Percentiles rank a stretch among this genome's conserved stretches.
These are phyloP conservation scores for Staurois parvus DNA, from an alignment of 2,797 vertebrate genomes.

Conservation along the genomic window DNA sequence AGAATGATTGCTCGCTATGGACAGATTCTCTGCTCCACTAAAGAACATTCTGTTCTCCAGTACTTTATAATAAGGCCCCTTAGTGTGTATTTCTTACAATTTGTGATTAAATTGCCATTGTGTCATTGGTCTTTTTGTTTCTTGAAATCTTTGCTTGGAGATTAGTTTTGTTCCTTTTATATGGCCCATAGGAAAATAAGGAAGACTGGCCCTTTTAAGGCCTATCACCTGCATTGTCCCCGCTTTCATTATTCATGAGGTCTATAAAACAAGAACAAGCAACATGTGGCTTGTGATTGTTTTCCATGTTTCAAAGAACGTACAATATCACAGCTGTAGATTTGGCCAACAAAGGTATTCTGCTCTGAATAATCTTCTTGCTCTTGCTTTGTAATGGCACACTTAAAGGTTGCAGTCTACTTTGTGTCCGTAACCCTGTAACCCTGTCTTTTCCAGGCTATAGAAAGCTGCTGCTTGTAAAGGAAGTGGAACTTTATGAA, in stretches of 20 bases:
- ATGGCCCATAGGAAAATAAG: not conserved
- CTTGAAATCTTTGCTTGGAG: no score
- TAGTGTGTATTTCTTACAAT: no score
- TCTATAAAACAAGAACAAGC: constrained; percentile 32
- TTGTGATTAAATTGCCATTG: no score
- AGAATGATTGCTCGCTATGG: no score
- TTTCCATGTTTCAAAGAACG: constrained; percentile 58
- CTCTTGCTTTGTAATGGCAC: constrained; percentile 59
- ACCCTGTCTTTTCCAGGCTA: constrained; percentile 64
- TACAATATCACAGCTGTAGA: constrained; percentile 63
- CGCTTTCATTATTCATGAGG: constrained; percentile 25
- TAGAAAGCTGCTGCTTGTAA: constrained; percentile 54
- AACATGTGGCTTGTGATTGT: constrained; percentile 46
- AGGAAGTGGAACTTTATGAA: constrained; percentile 57
- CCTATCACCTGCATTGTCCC: not conserved
- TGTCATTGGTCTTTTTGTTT: no score
- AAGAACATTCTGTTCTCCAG: no score
- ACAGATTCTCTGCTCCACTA: no score
- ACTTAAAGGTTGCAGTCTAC: constrained; percentile 65
- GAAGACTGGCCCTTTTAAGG: constrained; percentile 1
- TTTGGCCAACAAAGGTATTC: constrained; percentile 50
- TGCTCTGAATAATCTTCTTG: constrained; percentile 64
- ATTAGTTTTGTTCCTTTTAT: not conserved
- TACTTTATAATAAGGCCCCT: no score
- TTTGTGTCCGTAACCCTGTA: constrained; percentile 62